phyloP scores from a whole-genome alignment of 92 coral and sea anemone species.

The Zoanthus solanderi region DNA sequence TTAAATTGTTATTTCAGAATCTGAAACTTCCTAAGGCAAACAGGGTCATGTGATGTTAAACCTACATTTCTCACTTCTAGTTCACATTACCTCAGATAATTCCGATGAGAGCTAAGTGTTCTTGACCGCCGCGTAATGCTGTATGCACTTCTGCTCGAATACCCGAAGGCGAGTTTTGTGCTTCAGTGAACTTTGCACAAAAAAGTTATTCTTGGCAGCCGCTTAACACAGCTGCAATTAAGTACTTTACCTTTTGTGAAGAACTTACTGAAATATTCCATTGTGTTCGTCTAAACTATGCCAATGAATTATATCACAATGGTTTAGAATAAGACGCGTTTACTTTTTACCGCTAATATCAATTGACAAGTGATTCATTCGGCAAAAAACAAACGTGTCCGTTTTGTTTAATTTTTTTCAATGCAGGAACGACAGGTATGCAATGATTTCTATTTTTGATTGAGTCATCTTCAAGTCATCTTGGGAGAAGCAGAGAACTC shows the following conservation, averaged over 20 bases:
- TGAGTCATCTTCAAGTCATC: slow-evolving; percentile 12
- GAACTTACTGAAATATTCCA: not conserved
- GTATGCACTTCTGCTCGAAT: slow-evolving; percentile 21
- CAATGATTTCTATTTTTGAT: not conserved
- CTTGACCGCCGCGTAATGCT: not conserved
- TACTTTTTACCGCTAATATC: slow-evolving; percentile 34
- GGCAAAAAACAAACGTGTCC: not conserved
- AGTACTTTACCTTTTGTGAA: slow-evolving; percentile 46
- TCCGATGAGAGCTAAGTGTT: slow-evolving; percentile 19
- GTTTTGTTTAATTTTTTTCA: not conserved
- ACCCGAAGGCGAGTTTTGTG: slow-evolving; percentile 42
- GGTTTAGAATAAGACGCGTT: slow-evolving; percentile 17
- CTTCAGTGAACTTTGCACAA: slow-evolving; percentile 30
- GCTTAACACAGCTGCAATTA: slow-evolving; percentile 6
- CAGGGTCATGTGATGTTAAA: slow-evolving; percentile 10
- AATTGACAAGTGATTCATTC: slow-evolving; percentile 15
- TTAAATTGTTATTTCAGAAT: slow-evolving; percentile 45
- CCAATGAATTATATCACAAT: slow-evolving; percentile 26
- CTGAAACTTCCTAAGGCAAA: slow-evolving; percentile 30
- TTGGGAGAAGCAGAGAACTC: not conserved
- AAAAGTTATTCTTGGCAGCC: slow-evolving; percentile 41
- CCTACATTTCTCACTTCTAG: slow-evolving; percentile 16
- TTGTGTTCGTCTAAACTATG: slow-evolving; percentile 40
- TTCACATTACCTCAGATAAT: slow-evolving; percentile 19
- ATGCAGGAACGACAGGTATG: slow-evolving; percentile 30